Conservation (phyloP, 2,113 vertebrate genomes). For the Zeus faber region DNA sequence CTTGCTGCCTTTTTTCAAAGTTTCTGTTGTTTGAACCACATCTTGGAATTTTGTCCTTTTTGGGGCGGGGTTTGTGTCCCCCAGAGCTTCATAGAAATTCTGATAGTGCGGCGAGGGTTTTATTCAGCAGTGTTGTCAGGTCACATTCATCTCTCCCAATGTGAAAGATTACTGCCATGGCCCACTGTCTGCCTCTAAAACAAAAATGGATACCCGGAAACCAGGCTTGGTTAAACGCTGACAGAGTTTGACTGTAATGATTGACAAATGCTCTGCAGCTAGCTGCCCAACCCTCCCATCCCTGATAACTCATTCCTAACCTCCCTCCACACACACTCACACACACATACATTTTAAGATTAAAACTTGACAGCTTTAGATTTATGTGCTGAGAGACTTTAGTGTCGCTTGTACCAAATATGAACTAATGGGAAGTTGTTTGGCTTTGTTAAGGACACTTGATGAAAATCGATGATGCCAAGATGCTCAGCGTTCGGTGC, state of each 20-base stretch:
- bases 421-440: too few species aligned
- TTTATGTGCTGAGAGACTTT: not conserved
- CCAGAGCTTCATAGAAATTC: not conserved
- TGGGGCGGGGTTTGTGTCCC: not conserved
- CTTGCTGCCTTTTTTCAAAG: not conserved
- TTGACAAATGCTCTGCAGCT: constrained; percentile 1
- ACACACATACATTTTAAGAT: not conserved
- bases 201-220: constrained; percentile 1
- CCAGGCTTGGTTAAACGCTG: constrained; percentile 2
- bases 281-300: not conserved
- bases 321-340: not conserved
- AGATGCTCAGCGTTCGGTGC: not conserved
- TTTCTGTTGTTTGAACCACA: not conserved
- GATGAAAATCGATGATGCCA: not conserved
- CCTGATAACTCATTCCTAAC: not conserved
- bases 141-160: not conserved
- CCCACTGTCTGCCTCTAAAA: not conserved
- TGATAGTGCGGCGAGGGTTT: not conserved
- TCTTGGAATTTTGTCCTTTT: not conserved
- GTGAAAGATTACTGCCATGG: constrained; percentile 3
- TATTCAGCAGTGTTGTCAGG: not conserved
- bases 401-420: not conserved
- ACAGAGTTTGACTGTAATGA: not conserved
- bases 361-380: not conserved
- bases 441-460: too few species aligned